Conservation (phyloP, 2,113 vertebrate species). For the Sminthopsis crassicaudata region DNA sequence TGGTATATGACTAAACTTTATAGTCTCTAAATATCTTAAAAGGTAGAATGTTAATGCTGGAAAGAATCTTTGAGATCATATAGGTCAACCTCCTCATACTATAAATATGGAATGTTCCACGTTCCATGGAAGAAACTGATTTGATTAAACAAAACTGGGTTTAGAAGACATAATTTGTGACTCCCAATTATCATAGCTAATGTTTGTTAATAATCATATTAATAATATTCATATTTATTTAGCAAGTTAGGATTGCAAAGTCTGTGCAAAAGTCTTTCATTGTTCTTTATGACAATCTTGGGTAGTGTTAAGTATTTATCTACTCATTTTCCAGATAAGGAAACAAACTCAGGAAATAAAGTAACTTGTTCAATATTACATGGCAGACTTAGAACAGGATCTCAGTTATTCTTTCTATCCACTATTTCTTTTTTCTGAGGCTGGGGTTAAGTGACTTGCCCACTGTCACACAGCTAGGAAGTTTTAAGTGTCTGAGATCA, state of each 20-base stretch:
- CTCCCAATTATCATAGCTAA: neutral
- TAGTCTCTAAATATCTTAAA: neutral
- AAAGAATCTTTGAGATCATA: constrained; percentile 13
- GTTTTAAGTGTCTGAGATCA: too few relatives aligned
- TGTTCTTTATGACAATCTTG: neutral
- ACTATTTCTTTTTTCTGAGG: too few relatives aligned
- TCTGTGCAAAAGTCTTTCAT: neutral
- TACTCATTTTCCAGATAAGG: neutral
- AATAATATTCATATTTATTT: neutral
- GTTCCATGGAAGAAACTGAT: neutral
- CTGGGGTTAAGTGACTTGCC: too few relatives aligned
- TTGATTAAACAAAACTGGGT: neutral
- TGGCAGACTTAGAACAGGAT: neutral
- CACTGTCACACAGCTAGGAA: too few relatives aligned
- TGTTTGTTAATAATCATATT: neutral
- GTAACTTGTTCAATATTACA: neutral
- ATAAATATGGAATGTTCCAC: neutral
- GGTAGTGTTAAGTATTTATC: neutral
- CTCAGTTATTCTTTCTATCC: neutral
- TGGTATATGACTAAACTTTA: accelerated
- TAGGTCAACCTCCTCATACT: neutral
- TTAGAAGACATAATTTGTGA: neutral
- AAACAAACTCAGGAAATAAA: neutral
- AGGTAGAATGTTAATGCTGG: constrained; percentile 23
- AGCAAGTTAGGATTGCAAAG: neutral